Base-by-base conservation (phyloP, 1,140 invertebrate genomes). In the Cydia amplana region DNA sequence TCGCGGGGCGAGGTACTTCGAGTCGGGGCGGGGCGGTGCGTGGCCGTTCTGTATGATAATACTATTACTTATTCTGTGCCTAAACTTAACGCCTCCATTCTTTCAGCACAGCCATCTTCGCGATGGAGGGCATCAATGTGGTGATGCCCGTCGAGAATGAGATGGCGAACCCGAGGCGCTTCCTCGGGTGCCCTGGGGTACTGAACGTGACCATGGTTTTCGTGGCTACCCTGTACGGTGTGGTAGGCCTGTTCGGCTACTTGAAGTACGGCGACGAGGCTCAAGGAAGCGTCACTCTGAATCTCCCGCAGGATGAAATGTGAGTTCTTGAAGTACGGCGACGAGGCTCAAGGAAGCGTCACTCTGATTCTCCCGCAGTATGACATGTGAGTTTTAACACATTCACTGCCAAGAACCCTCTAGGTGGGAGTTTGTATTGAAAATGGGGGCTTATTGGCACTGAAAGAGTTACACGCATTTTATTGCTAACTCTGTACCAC, bases 91-190 rank as follows among this genome's bases (percentile, higher is more conserved):
- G 20, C 73, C 74, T 64, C 43, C 86, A 46, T 85, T 82, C 86
- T 87, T 91, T 77, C 83, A 94, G 94, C 78, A 97, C 96, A 55
- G 95, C 96, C 1, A 94, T 97, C 72, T 96, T 96, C 79, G 96
- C 96, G 18, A 96, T 97, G 94, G 96, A 97, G 87, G 96, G 95
- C 5, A 96, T 97, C 79, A 96, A 96, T 76, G 95, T 95, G 20
- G 96, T 98, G 16, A 95, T 98, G 93, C 97, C 97, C 0, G 94
- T 98, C 28, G 97, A 98, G 90, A 98, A 98, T 84, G 96, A 95
- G 12, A 98, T 98, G 97, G 93, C 92, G 63, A 94, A 95, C 51
- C 96, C 96, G 0, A 87, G 95, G 74, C 94, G 95, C 60, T 98
- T 98, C 84, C 91, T 96, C 0, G 97, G 97, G 6, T 96, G 95